phyloP scores from a whole-genome alignment of 2,888 invertebrate genomes.

The Crocallis elinguaria region DNA sequence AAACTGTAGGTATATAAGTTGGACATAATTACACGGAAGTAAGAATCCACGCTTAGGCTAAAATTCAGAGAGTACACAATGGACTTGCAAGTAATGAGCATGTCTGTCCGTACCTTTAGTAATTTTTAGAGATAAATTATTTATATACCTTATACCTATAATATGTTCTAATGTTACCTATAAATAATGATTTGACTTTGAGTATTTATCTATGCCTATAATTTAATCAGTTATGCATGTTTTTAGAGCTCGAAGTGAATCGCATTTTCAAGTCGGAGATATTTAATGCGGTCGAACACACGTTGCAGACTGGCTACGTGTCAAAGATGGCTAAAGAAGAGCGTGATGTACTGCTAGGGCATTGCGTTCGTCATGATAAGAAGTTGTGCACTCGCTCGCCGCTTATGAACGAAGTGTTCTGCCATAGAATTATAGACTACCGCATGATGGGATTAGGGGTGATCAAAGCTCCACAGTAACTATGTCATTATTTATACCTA shows the following conservation, averaged over 20 bases:
- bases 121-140: too few species aligned
- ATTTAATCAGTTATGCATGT: neutral
- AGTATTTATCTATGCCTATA: too few species aligned
- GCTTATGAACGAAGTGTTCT: constrained; percentile 84
- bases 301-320: constrained; percentile 63
- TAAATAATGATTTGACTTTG: too few species aligned
- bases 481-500: neutral
- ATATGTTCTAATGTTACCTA: too few species aligned
- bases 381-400: constrained; percentile 86
- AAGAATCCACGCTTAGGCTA: too few species aligned
- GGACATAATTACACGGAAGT: too few species aligned
- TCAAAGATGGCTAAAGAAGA: constrained; percentile 77
- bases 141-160: too few species aligned
- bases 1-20: too few species aligned
- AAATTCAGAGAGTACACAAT: too few species aligned
- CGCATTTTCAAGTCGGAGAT: constrained; percentile 85
- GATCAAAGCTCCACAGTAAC: constrained; percentile 64
- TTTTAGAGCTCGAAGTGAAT: constrained; percentile 85
- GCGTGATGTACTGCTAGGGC: constrained; percentile 81
- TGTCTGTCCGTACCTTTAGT: too few species aligned
- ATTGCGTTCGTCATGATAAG: constrained; percentile 77
- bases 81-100: too few species aligned
- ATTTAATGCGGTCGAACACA: constrained; percentile 84
- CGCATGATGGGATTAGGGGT: constrained; percentile 84
- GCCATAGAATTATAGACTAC: constrained; percentile 83